Evolutionary conservation across 2,888 invertebrate species (phyloP).

Genomic region (Limenitis camilla): DNA sequence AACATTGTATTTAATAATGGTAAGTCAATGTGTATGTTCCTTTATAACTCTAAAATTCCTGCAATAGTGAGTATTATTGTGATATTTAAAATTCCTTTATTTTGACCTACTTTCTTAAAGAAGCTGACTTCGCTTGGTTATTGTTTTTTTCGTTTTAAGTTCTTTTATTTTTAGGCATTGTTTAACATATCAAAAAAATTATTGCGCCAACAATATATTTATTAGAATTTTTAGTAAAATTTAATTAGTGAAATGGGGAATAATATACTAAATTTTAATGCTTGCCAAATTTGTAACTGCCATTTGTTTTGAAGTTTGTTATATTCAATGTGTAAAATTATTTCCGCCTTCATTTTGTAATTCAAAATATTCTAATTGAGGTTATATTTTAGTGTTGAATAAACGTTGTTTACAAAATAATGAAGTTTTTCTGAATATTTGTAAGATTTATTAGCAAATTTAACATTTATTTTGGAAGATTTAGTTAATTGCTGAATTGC

Average conservation of each 20-base stretch:
- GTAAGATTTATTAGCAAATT: constrained; percentile 43
- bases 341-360: constrained; percentile 42
- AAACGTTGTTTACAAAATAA: constrained; percentile 56
- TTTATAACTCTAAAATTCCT: not conserved
- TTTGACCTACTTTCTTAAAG: constrained; percentile 9
- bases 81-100: not conserved
- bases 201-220: not conserved
- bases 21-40: constrained; percentile 2
- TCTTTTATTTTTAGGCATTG: constrained; percentile 1
- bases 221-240: not conserved
- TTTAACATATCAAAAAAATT: not conserved
- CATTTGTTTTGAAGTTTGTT: constrained; percentile 45
- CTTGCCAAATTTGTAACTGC: constrained; percentile 61
- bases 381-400: constrained; percentile 65
- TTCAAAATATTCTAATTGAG: constrained; percentile 46
- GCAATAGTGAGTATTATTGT: constrained; percentile 4
- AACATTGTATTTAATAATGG: not conserved
- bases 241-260: not conserved
- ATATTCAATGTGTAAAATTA: constrained; percentile 36
- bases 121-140: constrained; percentile 2
- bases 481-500: constrained; percentile 42
- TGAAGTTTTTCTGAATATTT: constrained; percentile 33
- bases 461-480: constrained; percentile 73
- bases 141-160: not conserved
- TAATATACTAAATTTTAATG: constrained; percentile 22